Evolutionary conservation across 2,113 vertebrate genomes (phyloP), one percentile per base, ranked within the genome.

Genomic region (Epinephelus lanceolatus): DNA sequence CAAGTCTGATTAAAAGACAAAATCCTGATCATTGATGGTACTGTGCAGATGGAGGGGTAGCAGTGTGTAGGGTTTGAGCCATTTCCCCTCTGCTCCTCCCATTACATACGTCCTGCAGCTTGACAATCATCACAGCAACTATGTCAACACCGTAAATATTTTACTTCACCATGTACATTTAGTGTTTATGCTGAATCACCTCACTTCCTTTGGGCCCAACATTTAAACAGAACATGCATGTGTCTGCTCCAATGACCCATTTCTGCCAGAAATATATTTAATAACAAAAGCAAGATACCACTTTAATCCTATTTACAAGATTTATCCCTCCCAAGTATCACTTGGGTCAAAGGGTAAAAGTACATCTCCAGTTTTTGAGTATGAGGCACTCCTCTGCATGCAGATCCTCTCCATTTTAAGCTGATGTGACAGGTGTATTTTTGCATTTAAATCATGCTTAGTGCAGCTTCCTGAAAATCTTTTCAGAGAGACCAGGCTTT

Each of bases 391-490:
- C 30, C 19, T 33, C 25, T 52, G 2, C 6, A 37, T 71, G n/a
- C 47, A 77, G 4, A 62, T 74, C 25, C 40, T 49, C 17, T 60
- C 14, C 6, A 45, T 53, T 62, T 40, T 19, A 18, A 63, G 21
- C 23, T 37, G 19, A 47, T 25, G 27, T 8, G 33, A 60, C 55
- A 83, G 63, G 33, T 65, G 40, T 49, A 11, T 56, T 71, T 82
- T 14, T 69, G 42, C 65, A 78, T 51, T 47, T 51, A 75, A 75
- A 47, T 37, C 10, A 23, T 30, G 11, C 55, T 69, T 27, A 47
- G 40, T 57, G 51, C 77, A 65, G 56, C 25, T 59, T 77, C 67
- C 21, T 70, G 60, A 75, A 81, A 51, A 60, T 59, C 51, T 83
- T 68, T 78, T 60, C 23, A 59, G 27, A 71, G 55, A 49, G 10